phyloP scores from a whole-genome alignment of 2,113 vertebrate genomes.

The Sus scrofa region T2T-Sscrofa CM000825.6:73043501-73044000 shows the following conservation, averaged over 20 bases:
- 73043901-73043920: conserved; percentile 48
- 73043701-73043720: background rate
- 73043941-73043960: conserved; percentile 79
- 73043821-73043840: background rate
- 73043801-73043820: too few relatives aligned
- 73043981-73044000: conserved; percentile 93
- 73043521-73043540: background rate
- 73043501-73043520: background rate
- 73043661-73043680: conserved; percentile 80
- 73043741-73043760: background rate
- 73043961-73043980: conserved; percentile 77
- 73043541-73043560: background rate
- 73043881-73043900: background rate
- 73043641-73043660: conserved; percentile 86
- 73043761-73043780: background rate
- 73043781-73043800: background rate
- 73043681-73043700: conserved; percentile 85
- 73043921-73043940: conserved; percentile 84
- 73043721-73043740: background rate
- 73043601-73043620: background rate
- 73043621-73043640: conserved; percentile 75
- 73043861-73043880: background rate
- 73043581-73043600: background rate
- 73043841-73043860: background rate
- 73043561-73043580: background rate